These are phyloP conservation scores for Hepsetus odoe DNA, from an alignment of 2,113 vertebrate species.

Conservation along the genomic window DNA sequence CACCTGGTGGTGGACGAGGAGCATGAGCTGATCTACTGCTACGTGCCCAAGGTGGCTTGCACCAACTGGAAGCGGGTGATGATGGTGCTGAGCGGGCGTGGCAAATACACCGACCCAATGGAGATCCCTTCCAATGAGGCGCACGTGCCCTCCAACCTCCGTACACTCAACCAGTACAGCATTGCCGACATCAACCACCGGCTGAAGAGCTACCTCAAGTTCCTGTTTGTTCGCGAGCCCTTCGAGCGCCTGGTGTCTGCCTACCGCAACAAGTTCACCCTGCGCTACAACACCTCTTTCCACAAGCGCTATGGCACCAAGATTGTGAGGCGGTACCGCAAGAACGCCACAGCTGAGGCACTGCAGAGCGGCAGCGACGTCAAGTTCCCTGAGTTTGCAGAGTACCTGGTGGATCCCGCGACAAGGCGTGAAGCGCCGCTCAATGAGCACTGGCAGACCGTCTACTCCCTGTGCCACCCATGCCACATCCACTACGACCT, in stretches of 20 bases:
- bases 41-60: constrained; percentile 98
- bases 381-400: constrained; percentile 91
- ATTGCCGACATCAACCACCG: constrained; percentile 96
- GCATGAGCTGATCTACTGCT: constrained; percentile 97
- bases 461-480: constrained; percentile 93
- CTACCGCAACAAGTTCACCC: constrained; percentile 98
- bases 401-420: constrained; percentile 90
- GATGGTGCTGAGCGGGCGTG: constrained; percentile 95
- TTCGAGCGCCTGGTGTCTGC: constrained; percentile 96
- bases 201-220: constrained; percentile 97
- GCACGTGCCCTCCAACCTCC: constrained; percentile 91
- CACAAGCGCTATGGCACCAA: constrained; percentile 97
- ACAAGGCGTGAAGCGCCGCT: constrained; percentile 92
- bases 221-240: constrained; percentile 95
- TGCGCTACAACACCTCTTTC: constrained; percentile 98
- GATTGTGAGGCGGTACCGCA: constrained; percentile 91
- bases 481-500: constrained; percentile 98
- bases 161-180: constrained; percentile 96
- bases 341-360: constrained; percentile 92
- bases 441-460: constrained; percentile 98
- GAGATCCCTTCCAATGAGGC: constrained; percentile 95
- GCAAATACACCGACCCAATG: constrained; percentile 96
- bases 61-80: constrained; percentile 99
- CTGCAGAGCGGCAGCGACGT: constrained; percentile 85
- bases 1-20: constrained; percentile 97